These are phyloP conservation scores for Mythimna loreyi DNA, from an alignment of 2,888 invertebrate species.

Conservation along the genomic window DNA sequence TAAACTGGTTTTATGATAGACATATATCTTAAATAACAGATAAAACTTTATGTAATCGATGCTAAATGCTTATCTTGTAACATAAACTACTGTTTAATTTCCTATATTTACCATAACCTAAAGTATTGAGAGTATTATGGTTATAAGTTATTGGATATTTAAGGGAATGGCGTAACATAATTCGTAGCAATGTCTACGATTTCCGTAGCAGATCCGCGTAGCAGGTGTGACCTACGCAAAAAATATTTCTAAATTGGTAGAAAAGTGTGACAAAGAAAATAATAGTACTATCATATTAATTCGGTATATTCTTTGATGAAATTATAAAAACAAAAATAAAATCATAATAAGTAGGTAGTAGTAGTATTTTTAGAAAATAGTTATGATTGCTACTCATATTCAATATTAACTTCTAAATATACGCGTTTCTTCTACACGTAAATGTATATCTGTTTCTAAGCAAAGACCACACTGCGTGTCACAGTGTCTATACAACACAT, in stretches of 20 bases:
- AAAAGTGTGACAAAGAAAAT: too few species aligned
- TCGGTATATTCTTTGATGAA: too few species aligned
- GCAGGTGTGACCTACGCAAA: constrained; percentile 14
- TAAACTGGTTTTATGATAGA: constrained; percentile 45
- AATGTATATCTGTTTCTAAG: constrained; percentile 5
- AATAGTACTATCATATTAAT: too few species aligned
- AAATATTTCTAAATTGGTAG: not conserved
- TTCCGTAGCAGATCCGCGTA: constrained; percentile 41
- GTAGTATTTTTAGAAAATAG: too few species aligned
- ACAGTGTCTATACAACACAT: not conserved
- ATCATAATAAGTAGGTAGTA: not conserved
- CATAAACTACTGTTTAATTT: constrained; percentile 20
- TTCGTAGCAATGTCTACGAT: constrained; percentile 41
- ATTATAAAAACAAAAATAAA: not conserved
- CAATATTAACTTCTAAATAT: not conserved
- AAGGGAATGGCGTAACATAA: constrained; percentile 16
- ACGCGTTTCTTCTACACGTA: constrained; percentile 7
- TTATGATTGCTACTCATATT: not conserved
- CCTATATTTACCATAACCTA: constrained; percentile 13
- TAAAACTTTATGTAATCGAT: constrained; percentile 49
- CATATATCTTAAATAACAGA: constrained; percentile 34
- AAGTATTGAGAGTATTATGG: not conserved
- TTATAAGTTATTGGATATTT: constrained; percentile 25
- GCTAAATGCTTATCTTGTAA: constrained; percentile 43
- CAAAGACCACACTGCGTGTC: constrained; percentile 38